Conservation (phyloP, 2,888 invertebrate genomes). For the Phengaris alcon region DNA sequence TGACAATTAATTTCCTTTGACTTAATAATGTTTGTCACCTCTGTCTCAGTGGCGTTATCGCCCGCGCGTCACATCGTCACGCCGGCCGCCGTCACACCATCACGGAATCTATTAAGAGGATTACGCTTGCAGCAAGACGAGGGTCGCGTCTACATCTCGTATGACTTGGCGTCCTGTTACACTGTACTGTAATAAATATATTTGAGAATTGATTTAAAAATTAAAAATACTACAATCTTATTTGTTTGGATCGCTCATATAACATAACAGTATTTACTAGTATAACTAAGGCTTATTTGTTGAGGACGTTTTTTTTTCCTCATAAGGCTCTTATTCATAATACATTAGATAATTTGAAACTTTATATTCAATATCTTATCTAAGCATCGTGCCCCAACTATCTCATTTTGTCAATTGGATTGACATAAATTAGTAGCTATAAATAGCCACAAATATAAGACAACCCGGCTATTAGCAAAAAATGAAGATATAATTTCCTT, state of each 20-base stretch:
- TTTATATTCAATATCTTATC: too few species aligned
- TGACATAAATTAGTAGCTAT: too few species aligned
- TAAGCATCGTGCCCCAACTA: too few species aligned
- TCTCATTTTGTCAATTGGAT: too few species aligned
- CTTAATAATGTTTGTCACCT: neutral
- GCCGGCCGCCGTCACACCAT: conserved; percentile 45
- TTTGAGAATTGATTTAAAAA: conserved; percentile 4
- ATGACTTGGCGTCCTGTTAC: conserved; percentile 49
- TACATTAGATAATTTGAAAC: too few species aligned
- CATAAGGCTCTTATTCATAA: too few species aligned
- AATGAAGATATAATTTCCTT: too few species aligned
- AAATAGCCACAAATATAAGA: too few species aligned
- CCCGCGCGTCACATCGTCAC: conserved; percentile 14
- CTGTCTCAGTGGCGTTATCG: neutral
- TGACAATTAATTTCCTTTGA: neutral
- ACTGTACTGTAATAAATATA: conserved; percentile 45
- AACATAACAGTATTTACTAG: too few species aligned
- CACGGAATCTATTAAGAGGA: conserved; percentile 79
- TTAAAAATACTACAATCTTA: neutral
- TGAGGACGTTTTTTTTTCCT: neutral
- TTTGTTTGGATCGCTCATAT: too few species aligned
- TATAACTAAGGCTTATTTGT: too few species aligned
- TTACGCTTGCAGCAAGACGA: conserved; percentile 71
- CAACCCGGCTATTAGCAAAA: too few species aligned
- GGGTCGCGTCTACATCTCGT: conserved; percentile 69